Evolutionary conservation across 2,797 vertebrate genomes (phyloP).

Genomic region (Sebastes cheni): DNA sequence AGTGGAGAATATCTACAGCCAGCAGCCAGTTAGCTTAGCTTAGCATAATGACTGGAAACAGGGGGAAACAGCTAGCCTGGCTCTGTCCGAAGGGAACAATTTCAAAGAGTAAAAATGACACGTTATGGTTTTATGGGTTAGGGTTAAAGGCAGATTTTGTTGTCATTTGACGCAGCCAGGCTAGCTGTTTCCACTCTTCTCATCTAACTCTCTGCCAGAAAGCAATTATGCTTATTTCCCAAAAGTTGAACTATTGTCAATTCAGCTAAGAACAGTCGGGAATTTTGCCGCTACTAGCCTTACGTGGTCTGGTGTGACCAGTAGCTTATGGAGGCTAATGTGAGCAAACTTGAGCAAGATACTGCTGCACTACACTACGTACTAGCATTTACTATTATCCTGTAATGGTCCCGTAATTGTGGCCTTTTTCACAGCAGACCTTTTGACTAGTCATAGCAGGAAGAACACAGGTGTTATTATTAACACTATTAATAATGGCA

Average conservation of each 20-base stretch:
- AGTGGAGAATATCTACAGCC: neutral
- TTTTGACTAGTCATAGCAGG: neutral
- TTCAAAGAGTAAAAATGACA: neutral
- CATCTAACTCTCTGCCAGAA: neutral
- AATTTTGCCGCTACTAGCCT: neutral
- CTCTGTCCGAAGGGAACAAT: neutral
- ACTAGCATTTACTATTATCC: neutral
- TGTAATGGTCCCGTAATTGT: neutral
- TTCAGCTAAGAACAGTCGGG: neutral
- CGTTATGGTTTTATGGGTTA: neutral
- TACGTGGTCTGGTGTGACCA: neutral
- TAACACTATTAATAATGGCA: neutral
- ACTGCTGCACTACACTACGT: neutral
- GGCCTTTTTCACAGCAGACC: neutral
- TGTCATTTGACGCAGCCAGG: neutral
- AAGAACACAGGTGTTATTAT: neutral
- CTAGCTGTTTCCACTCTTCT: neutral
- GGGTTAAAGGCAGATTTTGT: neutral
- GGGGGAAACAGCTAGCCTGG: neutral
- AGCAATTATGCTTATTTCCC: neutral
- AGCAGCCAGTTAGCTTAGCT: neutral
- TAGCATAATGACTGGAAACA: neutral
- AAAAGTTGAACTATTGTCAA: neutral
- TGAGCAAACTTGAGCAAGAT: neutral
- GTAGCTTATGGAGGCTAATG: neutral